Conservation (phyloP, 1,140 invertebrate species). For the Apis cerana region DNA sequence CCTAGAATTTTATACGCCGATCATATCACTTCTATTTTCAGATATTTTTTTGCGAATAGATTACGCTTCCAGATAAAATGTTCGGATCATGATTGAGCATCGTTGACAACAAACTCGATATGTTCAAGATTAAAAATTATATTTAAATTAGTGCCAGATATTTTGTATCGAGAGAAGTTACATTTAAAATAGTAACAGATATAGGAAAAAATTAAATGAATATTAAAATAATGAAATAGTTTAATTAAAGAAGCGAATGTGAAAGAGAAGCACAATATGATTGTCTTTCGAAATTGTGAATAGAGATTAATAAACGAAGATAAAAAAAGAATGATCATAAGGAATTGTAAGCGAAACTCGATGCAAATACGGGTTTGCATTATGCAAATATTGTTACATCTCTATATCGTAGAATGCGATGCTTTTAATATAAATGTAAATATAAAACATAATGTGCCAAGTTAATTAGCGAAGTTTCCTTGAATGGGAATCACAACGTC, state of each 20-base stretch:
- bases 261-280: background rate
- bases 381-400: conserved; percentile 34
- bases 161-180: background rate
- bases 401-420: conserved; percentile 3
- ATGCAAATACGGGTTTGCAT: conserved; percentile 34
- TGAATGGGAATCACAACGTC: background rate
- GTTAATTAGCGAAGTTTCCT: conserved; percentile 12
- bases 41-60: background rate
- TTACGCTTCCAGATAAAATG: background rate
- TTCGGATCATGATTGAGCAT: background rate
- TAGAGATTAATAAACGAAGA: background rate
- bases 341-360: background rate
- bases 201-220: background rate
- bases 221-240: background rate
- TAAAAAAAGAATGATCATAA: background rate
- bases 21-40: background rate
- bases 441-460: background rate
- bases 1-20: background rate
- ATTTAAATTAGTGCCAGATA: background rate
- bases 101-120: background rate
- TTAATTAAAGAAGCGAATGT: background rate
- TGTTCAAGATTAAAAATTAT: background rate
- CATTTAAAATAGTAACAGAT: background rate
- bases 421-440: conserved; percentile 42
- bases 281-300: background rate